Conservation (phyloP, 2,888 invertebrate genomes). For the Spilarctia lutea region DNA sequence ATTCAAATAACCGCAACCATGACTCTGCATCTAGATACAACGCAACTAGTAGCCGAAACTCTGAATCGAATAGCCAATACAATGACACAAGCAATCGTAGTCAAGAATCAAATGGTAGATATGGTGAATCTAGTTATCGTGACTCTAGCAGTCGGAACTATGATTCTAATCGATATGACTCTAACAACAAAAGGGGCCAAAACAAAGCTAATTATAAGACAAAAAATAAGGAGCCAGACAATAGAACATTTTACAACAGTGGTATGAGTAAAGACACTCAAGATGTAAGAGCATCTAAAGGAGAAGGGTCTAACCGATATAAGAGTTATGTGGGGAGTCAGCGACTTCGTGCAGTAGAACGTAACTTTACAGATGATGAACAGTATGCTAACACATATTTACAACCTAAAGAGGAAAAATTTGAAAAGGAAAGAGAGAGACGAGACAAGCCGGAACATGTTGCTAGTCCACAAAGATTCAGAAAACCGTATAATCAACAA, state of each 20-base stretch:
- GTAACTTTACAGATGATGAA: conserved; percentile 74
- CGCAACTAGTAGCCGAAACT: conserved; percentile 33
- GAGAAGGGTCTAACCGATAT: conserved; percentile 64
- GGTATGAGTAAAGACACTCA: conserved; percentile 71
- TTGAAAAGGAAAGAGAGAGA: conserved; percentile 44
- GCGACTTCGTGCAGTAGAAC: conserved; percentile 65
- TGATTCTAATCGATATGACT: conserved; percentile 42
- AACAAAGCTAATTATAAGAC: conserved; percentile 66
- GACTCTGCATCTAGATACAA: conserved; percentile 39
- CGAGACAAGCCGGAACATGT: conserved; percentile 54
- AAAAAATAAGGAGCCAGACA: conserved; percentile 73
- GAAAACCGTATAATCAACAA: conserved; percentile 56
- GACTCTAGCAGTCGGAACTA: conserved; percentile 32
- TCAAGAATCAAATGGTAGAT: conserved; percentile 40
- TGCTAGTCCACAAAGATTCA: conserved; percentile 67
- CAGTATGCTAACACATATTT: conserved; percentile 76
- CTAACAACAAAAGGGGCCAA: conserved; percentile 66
- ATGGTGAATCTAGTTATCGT: conserved; percentile 39
- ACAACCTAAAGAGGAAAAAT: conserved; percentile 65
- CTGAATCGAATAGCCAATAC: conserved; percentile 47
- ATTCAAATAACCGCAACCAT: conserved; percentile 46
- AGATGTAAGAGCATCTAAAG: conserved; percentile 70
- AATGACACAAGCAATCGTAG: conserved; percentile 37
- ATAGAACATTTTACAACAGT: conserved; percentile 79
- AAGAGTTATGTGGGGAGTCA: conserved; percentile 75